phyloP scores from a whole-genome alignment of 2,113 vertebrate species.

The Chloebia gouldiae region DNA sequence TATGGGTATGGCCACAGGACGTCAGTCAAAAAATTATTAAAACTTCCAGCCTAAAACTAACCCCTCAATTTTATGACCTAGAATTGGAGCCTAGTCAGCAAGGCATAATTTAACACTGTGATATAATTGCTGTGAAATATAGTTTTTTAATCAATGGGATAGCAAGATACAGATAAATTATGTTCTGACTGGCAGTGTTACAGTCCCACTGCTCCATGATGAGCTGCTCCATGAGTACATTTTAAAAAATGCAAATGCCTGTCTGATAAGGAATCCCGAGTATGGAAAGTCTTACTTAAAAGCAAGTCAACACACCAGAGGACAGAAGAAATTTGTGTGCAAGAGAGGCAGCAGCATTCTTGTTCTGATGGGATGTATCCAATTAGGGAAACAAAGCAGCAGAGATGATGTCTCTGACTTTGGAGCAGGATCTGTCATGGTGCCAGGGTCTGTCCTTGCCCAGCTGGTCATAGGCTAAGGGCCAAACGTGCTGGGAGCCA shows the following conservation, averaged over 20 bases:
- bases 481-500: neutral
- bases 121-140: slow-evolving; percentile 29
- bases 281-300: neutral
- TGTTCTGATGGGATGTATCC: neutral
- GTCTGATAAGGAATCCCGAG: neutral
- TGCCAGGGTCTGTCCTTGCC: neutral
- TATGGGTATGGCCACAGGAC: neutral
- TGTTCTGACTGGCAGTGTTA: neutral
- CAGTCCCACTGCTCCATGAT: neutral
- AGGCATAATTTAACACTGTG: slow-evolving; percentile 13
- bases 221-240: neutral
- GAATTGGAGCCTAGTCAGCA: slow-evolving; percentile 30
- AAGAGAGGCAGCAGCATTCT: neutral
- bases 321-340: neutral
- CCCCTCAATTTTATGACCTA: neutral
- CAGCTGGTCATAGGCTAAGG: neutral
- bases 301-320: neutral
- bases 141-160: slow-evolving; percentile 35
- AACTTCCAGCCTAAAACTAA: neutral
- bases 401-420: neutral
- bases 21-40: neutral
- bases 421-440: neutral
- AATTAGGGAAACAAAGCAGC: neutral
- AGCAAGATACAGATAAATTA: neutral
- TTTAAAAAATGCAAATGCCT: neutral